phyloP scores from a whole-genome alignment of 2,888 invertebrate species.

The Apocheima hispidaria region DNA sequence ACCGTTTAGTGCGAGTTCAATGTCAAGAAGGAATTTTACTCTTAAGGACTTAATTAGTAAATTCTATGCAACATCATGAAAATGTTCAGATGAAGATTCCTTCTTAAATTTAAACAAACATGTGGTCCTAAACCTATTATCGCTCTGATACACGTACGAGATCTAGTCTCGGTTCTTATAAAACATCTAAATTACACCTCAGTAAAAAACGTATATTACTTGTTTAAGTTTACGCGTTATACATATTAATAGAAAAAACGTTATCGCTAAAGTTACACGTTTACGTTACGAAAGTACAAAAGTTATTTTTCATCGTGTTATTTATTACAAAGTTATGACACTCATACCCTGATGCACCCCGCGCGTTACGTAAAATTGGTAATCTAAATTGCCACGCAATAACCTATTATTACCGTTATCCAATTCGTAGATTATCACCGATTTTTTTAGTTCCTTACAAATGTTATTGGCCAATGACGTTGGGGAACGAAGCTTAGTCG shows the following conservation, averaged over 20 bases:
- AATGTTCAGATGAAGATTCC: conserved; percentile 60
- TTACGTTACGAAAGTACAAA: conserved; percentile 84
- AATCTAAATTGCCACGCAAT: conserved; percentile 83
- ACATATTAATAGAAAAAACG: conserved; percentile 80
- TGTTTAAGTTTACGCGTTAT: conserved; percentile 72
- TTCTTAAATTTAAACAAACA: conserved; percentile 65
- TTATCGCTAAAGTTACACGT: conserved; percentile 79
- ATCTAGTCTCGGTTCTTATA: conserved; percentile 73
- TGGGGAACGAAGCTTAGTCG: conserved; percentile 32
- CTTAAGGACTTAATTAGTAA: conserved; percentile 45
- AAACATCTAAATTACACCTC: conserved; percentile 83
- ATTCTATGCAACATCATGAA: conserved; percentile 42
- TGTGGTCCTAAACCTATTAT: conserved; percentile 78
- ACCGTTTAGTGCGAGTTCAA: conserved; percentile 60
- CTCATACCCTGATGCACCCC: conserved; percentile 86
- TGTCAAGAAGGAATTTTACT: conserved; percentile 65
- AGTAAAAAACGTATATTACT: conserved; percentile 82
- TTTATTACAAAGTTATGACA: conserved; percentile 79
- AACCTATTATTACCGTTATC: conserved; percentile 73
- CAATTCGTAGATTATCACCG: conserved; percentile 84
- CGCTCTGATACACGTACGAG: conserved; percentile 85
- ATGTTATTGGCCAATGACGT: conserved; percentile 42
- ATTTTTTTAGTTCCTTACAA: conserved; percentile 55
- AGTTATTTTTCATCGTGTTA: conserved; percentile 56
- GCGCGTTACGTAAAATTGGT: conserved; percentile 76